phyloP scores from a whole-genome alignment of 2,113 vertebrate genomes.

The Cyprinodon variegatus region DNA sequence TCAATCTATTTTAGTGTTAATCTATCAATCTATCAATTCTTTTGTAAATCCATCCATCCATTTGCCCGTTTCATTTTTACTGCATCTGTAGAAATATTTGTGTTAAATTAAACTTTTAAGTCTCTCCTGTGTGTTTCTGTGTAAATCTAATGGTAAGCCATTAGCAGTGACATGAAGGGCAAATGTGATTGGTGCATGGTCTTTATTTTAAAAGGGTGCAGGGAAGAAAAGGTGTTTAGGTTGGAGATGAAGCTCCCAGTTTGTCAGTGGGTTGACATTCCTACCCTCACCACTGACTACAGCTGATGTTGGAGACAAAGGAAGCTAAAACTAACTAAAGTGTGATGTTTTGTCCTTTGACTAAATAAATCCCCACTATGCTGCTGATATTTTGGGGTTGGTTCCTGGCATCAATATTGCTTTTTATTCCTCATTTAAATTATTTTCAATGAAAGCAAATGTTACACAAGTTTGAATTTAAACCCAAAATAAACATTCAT shows the following conservation, averaged over 20 bases:
- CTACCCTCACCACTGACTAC: not conserved
- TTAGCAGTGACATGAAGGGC: not conserved
- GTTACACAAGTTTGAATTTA: too few species aligned
- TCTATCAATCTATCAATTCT: too few species aligned
- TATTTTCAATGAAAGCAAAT: too few species aligned
- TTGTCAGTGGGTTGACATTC: not conserved
- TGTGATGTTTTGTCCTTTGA: not conserved
- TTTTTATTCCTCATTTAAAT: too few species aligned
- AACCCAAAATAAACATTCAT: too few species aligned
- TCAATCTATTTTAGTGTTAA: not conserved
- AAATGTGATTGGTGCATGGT: not conserved
- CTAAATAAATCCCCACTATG: not conserved
- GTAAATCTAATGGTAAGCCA: not conserved
- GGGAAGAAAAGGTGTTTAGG: not conserved
- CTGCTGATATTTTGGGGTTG: too few species aligned
- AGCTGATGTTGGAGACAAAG: not conserved
- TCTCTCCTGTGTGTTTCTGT: not conserved
- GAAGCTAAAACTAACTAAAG: not conserved
- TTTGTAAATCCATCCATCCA: too few species aligned
- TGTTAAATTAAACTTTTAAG: not conserved
- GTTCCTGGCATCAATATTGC: too few species aligned
- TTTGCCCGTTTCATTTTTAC: too few species aligned
- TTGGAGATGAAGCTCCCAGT: not conserved
- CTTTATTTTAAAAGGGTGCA: not conserved
- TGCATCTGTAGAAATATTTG: too few species aligned